Evolutionary conservation across 2,888 invertebrate genomes (phyloP).

Genomic region (Pherbina coryleti): DNA sequence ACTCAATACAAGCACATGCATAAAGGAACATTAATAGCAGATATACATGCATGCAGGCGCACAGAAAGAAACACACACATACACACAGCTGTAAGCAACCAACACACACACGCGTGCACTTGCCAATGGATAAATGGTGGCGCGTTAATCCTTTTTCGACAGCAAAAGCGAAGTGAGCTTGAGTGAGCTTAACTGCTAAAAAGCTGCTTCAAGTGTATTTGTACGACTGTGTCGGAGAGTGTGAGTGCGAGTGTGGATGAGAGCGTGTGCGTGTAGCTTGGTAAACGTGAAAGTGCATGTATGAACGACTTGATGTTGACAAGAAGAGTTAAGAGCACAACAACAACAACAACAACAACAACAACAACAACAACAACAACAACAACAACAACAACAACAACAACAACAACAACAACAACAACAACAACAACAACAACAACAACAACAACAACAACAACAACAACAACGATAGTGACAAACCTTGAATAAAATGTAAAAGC

Average conservation of each 20-base stretch:
- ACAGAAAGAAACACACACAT: not conserved
- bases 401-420: not conserved
- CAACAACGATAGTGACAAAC: not conserved
- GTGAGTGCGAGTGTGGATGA: not conserved
- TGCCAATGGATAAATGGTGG: not conserved
- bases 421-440: not conserved
- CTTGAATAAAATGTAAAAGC: not conserved
- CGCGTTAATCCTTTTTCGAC: slow-evolving; percentile 2
- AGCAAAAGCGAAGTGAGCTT: not conserved
- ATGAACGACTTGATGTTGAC: not conserved
- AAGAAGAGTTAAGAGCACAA: not conserved
- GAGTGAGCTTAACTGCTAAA: not conserved
- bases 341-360: not conserved
- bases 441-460: not conserved
- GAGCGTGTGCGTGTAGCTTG: not conserved
- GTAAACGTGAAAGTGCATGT: not conserved
- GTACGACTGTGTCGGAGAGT: not conserved
- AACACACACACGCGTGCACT: not conserved
- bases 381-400: not conserved
- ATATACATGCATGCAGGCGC: too few relatives aligned
- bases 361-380: not conserved
- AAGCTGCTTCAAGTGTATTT: not conserved
- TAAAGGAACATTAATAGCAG: too few relatives aligned
- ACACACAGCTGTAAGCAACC: not conserved
- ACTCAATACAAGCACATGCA: not conserved